These are phyloP conservation scores for Hybognathus amarus DNA, from an alignment of 2,797 vertebrate species.

Conservation along the genomic window DNA sequence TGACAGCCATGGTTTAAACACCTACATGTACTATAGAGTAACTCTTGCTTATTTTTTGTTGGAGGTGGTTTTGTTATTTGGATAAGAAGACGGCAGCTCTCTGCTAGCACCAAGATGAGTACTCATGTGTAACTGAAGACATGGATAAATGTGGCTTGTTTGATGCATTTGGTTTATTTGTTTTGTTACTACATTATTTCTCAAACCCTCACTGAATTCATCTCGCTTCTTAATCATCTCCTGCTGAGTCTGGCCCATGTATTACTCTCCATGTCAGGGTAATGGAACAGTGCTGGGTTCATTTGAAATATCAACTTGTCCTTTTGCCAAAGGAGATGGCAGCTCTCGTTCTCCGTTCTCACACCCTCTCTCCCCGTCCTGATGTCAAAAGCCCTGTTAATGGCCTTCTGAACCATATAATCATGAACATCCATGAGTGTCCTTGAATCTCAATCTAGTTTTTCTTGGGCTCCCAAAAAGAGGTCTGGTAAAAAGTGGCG, in stretches of 20 bases:
- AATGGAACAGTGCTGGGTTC: conserved; percentile 54
- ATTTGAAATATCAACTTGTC: conserved; percentile 58
- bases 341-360: conserved; percentile 33
- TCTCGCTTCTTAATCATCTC: conserved; percentile 52
- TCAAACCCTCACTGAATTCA: conserved; percentile 27
- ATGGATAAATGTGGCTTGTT: conserved; percentile 10
- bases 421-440: neutral
- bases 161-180: conserved; percentile 50
- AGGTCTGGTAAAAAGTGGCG: neutral
- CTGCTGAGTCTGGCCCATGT: conserved; percentile 23
- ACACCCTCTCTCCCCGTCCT: neutral
- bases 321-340: conserved; percentile 54
- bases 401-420: conserved; percentile 25
- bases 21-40: neutral
- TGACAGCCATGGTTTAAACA: neutral
- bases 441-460: conserved; percentile 4
- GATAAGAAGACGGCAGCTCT: neutral
- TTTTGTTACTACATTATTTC: conserved; percentile 26
- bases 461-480: neutral
- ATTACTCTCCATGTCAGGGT: conserved; percentile 48
- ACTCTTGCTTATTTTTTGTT: neutral
- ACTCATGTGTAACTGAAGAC: conserved; percentile 3
- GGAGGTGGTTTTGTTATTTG: neutral
- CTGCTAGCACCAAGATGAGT: neutral
- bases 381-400: conserved; percentile 30